Conservation (phyloP, 2,888 invertebrate species). For the Drosophila mayaguana region DNA sequence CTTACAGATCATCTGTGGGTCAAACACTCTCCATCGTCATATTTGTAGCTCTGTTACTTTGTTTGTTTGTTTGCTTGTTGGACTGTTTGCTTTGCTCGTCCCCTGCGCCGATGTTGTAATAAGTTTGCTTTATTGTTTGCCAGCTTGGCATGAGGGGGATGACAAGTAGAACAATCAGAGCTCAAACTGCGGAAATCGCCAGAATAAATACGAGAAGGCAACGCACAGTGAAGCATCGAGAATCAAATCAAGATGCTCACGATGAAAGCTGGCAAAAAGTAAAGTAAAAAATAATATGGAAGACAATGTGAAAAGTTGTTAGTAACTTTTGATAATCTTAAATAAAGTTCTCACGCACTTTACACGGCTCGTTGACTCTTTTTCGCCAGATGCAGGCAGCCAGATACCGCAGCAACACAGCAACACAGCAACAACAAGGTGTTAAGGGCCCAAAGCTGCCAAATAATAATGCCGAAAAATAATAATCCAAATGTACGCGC, state of each 20-base stretch:
- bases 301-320: slow-evolving; percentile 13
- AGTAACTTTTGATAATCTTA: slow-evolving; percentile 65
- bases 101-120: slow-evolving; percentile 40
- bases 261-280: slow-evolving; percentile 8
- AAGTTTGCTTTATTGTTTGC: slow-evolving; percentile 59
- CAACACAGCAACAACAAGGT: slow-evolving; percentile 36
- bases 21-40: not conserved
- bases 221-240: slow-evolving; percentile 26
- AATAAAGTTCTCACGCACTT: slow-evolving; percentile 81
- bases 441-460: slow-evolving; percentile 53
- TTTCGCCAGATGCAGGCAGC: slow-evolving; percentile 50
- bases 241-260: slow-evolving; percentile 52
- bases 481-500: slow-evolving; percentile 45
- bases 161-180: slow-evolving; percentile 72
- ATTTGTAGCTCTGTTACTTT: slow-evolving; percentile 15
- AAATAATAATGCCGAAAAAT: slow-evolving; percentile 46
- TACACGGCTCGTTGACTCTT: slow-evolving; percentile 78
- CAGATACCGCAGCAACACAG: not conserved
- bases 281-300: not conserved
- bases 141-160: slow-evolving; percentile 48
- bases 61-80: slow-evolving; percentile 19
- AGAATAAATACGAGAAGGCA: slow-evolving; percentile 60
- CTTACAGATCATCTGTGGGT: not conserved
- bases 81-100: slow-evolving; percentile 8
- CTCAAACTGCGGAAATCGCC: slow-evolving; percentile 71